phyloP scores from a whole-genome alignment of 2,797 vertebrate genomes.

The Sardinella longiceps region DNA sequence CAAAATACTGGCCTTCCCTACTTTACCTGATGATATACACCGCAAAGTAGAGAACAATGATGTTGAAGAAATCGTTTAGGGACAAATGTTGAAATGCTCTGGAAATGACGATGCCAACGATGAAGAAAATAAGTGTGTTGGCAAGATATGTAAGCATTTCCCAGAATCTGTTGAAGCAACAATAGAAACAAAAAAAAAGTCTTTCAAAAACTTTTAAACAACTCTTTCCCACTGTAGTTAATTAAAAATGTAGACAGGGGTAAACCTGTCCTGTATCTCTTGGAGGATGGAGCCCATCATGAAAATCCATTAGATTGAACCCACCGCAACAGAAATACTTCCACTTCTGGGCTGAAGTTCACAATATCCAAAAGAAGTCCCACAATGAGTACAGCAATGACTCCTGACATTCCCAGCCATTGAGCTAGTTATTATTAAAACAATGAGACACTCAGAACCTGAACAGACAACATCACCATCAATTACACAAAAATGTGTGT shows the following conservation, averaged over 20 bases:
- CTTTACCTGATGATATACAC: slow-evolving; percentile 64
- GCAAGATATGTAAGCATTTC: slow-evolving; percentile 64
- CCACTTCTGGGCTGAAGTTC: slow-evolving; percentile 66
- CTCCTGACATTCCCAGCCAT: slow-evolving; percentile 62
- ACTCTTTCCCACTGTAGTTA: too few relatives aligned
- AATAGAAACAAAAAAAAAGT: too few relatives aligned
- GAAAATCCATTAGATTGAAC: slow-evolving; percentile 45
- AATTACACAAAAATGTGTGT: neutral
- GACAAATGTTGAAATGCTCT: slow-evolving; percentile 55
- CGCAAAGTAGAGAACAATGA: slow-evolving; percentile 63
- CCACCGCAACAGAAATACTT: slow-evolving; percentile 58
- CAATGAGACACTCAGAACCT: slow-evolving; percentile 10
- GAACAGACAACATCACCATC: neutral
- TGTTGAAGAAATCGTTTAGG: slow-evolving; percentile 58
- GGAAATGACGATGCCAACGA: slow-evolving; percentile 65
- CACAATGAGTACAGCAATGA: slow-evolving; percentile 59
- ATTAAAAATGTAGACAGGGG: neutral
- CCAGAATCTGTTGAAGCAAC: slow-evolving; percentile 64
- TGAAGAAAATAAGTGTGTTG: slow-evolving; percentile 64
- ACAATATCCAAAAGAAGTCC: slow-evolving; percentile 67
- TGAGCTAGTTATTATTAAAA: slow-evolving; percentile 64
- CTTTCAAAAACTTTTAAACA: too few relatives aligned
- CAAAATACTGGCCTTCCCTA: neutral
- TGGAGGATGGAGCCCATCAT: neutral
- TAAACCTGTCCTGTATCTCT: neutral